These are phyloP conservation scores for Periphyllus acericola DNA, from an alignment of 2,888 invertebrate species.

Conservation along the genomic window DNA sequence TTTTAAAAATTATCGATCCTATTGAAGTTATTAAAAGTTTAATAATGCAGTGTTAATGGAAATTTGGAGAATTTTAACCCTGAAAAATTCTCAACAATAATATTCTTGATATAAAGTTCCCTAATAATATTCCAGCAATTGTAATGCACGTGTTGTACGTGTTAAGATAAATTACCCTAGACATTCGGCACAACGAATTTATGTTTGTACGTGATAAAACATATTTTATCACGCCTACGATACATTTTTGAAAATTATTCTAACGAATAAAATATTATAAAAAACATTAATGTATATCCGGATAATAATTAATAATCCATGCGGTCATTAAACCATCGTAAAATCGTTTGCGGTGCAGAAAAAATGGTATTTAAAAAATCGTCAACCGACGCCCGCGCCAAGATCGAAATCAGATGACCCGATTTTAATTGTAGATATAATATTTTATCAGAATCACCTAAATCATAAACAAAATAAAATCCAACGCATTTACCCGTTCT, in stretches of 20 bases:
- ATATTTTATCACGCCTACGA: too few relatives aligned
- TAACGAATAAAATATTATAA: background rate
- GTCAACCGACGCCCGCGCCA: background rate
- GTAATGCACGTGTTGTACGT: too few relatives aligned
- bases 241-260: background rate
- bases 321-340: background rate
- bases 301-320: background rate
- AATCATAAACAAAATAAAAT: background rate
- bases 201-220: too few relatives aligned
- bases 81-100: too few relatives aligned
- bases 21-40: background rate
- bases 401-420: background rate
- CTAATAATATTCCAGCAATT: too few relatives aligned
- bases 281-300: background rate
- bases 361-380: background rate
- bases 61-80: too few relatives aligned
- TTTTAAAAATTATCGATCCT: too few relatives aligned
- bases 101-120: too few relatives aligned
- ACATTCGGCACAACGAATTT: too few relatives aligned
- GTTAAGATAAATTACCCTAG: too few relatives aligned
- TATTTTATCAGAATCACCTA: background rate
- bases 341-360: background rate
- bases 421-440: constrained; percentile 31
- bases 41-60: too few relatives aligned
- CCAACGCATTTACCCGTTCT: background rate